Percentiles rank a stretch among this genome's conserved stretches.
phyloP scores from a whole-genome alignment of 2,888 invertebrate species.

The Formica aserva region DNA sequence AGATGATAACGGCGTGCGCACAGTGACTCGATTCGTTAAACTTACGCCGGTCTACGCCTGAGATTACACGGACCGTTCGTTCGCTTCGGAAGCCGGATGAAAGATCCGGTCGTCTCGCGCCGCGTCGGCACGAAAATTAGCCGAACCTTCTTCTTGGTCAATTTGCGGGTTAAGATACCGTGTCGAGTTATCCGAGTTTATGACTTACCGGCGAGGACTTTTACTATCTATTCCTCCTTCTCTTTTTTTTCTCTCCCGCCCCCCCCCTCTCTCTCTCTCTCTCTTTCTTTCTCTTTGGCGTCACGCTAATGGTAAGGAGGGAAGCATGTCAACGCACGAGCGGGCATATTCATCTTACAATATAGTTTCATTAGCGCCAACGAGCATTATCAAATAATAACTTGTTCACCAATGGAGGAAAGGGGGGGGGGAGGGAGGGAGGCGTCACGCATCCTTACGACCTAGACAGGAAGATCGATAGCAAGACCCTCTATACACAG shows the following conservation, averaged over 20 bases:
- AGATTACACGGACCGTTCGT: conserved; percentile 62
- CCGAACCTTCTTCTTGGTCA: conserved; percentile 72
- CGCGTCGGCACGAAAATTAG: conserved; percentile 68
- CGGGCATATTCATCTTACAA: conserved; percentile 37
- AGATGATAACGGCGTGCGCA: conserved; percentile 63
- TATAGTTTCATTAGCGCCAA: conserved; percentile 72
- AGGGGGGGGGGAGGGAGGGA: neutral
- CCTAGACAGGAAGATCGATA: conserved; percentile 59
- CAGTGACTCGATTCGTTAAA: conserved; percentile 60
- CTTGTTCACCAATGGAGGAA: conserved; percentile 46
- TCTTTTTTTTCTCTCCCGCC: neutral
- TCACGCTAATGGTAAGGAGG: neutral
- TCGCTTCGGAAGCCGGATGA: conserved; percentile 19
- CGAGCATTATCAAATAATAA: conserved; percentile 75
- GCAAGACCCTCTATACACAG: conserved; percentile 5
- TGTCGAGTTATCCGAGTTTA: conserved; percentile 72
- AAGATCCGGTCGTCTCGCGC: conserved; percentile 19
- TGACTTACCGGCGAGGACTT: conserved; percentile 64
- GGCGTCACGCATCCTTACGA: conserved; percentile 56
- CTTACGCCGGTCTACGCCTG: conserved; percentile 31
- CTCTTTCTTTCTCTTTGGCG: no score
- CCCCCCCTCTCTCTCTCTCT: neutral
- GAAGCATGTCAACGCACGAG: conserved; percentile 44
- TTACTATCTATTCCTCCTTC: neutral
- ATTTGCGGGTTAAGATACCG: conserved; percentile 71